phyloP scores from a whole-genome alignment of 2,113 vertebrate genomes.

The Dinomys branickii region DNA sequence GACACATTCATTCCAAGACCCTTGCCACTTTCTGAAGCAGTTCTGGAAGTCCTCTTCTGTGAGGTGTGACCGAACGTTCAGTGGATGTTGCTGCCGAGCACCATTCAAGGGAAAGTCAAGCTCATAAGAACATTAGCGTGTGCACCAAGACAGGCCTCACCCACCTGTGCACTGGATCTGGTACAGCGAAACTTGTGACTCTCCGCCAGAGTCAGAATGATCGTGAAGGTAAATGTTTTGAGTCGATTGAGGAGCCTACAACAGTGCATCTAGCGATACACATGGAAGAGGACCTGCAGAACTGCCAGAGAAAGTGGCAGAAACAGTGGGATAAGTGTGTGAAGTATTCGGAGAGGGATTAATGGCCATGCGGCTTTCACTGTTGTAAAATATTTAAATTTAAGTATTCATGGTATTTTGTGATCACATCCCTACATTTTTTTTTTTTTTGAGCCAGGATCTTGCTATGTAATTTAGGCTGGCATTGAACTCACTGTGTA shows the following conservation, averaged over 20 bases:
- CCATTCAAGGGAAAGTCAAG: not conserved
- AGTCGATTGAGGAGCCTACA: not conserved
- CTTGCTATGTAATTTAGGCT: not conserved
- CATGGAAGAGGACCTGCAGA: not conserved
- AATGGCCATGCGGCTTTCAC: not conserved
- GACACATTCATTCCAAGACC: not conserved
- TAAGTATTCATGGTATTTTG: not conserved
- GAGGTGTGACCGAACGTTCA: not conserved
- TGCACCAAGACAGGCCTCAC: no score
- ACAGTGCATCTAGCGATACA: not conserved
- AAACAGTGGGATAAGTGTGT: not conserved
- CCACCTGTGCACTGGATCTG: not conserved
- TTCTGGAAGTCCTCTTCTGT: not conserved
- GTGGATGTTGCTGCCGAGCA: not conserved
- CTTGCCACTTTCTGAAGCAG: not conserved
- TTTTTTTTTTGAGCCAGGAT: not conserved
- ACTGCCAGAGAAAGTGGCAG: not conserved
- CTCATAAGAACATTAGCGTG: not conserved
- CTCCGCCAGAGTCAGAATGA: not conserved
- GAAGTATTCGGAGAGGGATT: not conserved
- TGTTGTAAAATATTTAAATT: not conserved
- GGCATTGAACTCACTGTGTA: not conserved
- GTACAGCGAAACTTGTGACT: no score
- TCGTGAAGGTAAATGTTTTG: not conserved
- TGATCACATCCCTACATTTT: not conserved